phyloP scores from a whole-genome alignment of 2,797 vertebrate genomes.

The Manis pentadactyla region DNA sequence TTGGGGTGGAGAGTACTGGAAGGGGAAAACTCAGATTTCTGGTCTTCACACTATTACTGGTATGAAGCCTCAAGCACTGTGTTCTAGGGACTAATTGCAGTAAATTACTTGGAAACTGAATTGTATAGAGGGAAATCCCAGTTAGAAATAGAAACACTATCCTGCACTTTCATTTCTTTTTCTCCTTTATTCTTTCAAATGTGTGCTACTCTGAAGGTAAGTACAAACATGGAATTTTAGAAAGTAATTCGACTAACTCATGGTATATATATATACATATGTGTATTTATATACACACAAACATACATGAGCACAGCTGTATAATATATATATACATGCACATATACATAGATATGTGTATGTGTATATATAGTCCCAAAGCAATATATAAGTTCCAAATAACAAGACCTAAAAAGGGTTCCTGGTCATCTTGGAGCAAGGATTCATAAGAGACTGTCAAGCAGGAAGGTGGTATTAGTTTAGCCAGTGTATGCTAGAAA shows the following conservation, averaged over 20 bases:
- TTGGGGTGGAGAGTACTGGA: background rate
- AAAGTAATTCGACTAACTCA: background rate
- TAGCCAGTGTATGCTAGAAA: background rate
- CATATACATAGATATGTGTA: fast-evolving
- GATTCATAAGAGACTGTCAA: background rate
- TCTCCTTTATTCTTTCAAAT: background rate
- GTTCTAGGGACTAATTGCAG: background rate
- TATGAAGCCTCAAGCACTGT: background rate
- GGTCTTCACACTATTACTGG: no score
- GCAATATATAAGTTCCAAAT: background rate
- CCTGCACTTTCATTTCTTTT: background rate
- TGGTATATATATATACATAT: background rate
- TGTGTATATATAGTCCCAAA: background rate
- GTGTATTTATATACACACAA: no score
- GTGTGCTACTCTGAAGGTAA: background rate
- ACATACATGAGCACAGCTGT: background rate
- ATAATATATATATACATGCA: background rate
- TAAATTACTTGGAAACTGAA: background rate
- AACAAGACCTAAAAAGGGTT: background rate
- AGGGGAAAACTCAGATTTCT: background rate
- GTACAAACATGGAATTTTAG: background rate
- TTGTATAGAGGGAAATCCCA: background rate
- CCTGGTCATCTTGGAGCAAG: background rate
- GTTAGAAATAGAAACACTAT: background rate
- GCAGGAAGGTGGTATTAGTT: background rate